A percentile compares a stretch with the other conserved stretches of the same genome.
Conservation (phyloP, 2,797 vertebrate genomes). For the Typhlichthys eigenmanni region DNA sequence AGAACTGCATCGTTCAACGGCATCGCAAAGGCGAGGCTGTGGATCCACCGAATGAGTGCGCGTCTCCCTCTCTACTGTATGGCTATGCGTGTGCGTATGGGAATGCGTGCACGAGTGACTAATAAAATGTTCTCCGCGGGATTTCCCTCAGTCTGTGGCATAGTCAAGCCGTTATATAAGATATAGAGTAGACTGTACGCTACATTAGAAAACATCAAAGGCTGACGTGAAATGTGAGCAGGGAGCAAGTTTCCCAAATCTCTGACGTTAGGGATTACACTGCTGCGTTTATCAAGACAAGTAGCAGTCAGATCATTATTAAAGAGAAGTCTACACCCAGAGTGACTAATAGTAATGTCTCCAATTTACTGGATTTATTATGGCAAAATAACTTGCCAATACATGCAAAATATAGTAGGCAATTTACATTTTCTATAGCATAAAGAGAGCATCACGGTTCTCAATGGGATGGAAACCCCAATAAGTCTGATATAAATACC, state of each 20-base stretch:
- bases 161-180: slow-evolving; percentile 59
- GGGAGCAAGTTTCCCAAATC: slow-evolving; percentile 31
- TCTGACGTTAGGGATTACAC: slow-evolving; percentile 45
- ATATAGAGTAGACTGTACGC: slow-evolving; percentile 23
- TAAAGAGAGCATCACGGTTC: too few species aligned
- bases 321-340: slow-evolving; percentile 39
- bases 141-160: slow-evolving; percentile 52
- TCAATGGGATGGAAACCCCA: too few species aligned
- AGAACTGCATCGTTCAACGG: slow-evolving; percentile 80
- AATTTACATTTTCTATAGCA: too few species aligned
- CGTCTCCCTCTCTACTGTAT: slow-evolving; percentile 17
- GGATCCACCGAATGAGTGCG: slow-evolving; percentile 53
- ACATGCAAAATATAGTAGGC: too few species aligned
- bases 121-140: slow-evolving; percentile 42
- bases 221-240: slow-evolving; percentile 34
- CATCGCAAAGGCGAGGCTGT: slow-evolving; percentile 67
- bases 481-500: too few species aligned
- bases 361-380: too few species aligned
- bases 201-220: slow-evolving; percentile 31
- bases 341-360: too few species aligned
- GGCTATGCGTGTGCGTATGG: slow-evolving; percentile 24
- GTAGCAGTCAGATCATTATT: slow-evolving; percentile 16
- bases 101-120: slow-evolving; percentile 49
- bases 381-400: background rate
- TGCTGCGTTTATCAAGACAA: slow-evolving; percentile 31